Percentiles rank a stretch among this genome's conserved stretches.
Evolutionary conservation across 2,797 vertebrate species (phyloP).

Genomic region (Etheostoma nigrum): DNA sequence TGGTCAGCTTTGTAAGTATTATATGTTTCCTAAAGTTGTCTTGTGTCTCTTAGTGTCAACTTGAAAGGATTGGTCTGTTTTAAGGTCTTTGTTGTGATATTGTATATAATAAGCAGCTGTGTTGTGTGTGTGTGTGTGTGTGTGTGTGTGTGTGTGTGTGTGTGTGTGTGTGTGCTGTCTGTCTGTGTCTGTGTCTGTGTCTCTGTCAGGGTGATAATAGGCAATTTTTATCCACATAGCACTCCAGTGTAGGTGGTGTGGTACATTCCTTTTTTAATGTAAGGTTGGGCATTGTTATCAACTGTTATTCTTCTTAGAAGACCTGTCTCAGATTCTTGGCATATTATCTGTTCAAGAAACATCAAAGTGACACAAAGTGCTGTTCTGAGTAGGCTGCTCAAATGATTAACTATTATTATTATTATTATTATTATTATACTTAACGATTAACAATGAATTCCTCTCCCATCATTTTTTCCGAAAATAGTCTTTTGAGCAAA

Average conservation of each 20-base stretch:
- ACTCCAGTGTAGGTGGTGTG: neutral
- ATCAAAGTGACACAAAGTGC: neutral
- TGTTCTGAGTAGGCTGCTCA: neutral
- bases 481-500: neutral
- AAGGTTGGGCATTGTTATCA: neutral
- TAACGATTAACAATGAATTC: neutral
- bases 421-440: no score
- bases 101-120: neutral
- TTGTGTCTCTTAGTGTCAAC: neutral
- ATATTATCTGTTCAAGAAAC: neutral
- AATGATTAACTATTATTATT: no score
- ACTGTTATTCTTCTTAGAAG: neutral
- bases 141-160: no score
- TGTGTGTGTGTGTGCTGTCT: no score
- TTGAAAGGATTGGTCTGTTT: neutral
- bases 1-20: neutral
- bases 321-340: neutral
- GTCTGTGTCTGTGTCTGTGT: no score
- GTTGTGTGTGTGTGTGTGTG: neutral
- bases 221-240: neutral
- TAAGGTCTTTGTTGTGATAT: slow-evolving; percentile 2
- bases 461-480: neutral
- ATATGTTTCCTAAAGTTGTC: neutral
- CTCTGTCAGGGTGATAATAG: neutral
- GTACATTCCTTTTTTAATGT: neutral